Evolutionary conservation across 2,888 invertebrate genomes (phyloP), one percentile per base, ranked within the genome.

Genomic region (Drosophila prolongata): DNA sequence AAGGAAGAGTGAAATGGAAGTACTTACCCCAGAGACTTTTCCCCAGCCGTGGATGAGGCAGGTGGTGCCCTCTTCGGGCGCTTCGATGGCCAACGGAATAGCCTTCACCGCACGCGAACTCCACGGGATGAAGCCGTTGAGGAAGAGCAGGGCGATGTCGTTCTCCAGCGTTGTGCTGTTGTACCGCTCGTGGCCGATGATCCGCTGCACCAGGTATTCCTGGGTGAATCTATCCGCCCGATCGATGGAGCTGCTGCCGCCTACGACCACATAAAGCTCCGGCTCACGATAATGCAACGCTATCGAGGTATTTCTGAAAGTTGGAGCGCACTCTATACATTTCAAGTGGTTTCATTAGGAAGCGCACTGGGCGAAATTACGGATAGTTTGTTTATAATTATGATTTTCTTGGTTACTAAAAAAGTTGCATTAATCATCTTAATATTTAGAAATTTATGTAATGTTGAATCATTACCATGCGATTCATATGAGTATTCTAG

Each of bases 31-130:
- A 1, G 34, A 35, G 34, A 64, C 19, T 53, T 61, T 85, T 16
- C 82, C 82, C 82, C 82, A 82, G 14, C 82, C 82, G 34, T 43
- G 66, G 47, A 85, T 75, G 1, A 35, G 19, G 47, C 82, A 82
- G 13, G 27, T n/a, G 24, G 82, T 78, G 16, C 64, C 71, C 5
- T 54, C 27, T 0, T 6, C 4, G 2, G 47, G 42, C 0, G 59
- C 27, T 0, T 30, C 1, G 5, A 24, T 1, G 27, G 54, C 34
- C 37, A 78, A 14, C 0, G 56, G 24, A 6, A 79, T 4, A 6
- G 76, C 27, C 0, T 44, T 50, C 3, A 75, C 70, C 6, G 54
- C 30, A 1, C 0, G 6, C 43, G 65, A 53, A 0, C 11, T 0
- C 37, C 40, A 43, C 0, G 82, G 72, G 10, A 82, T 73, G 0